Evolutionary conservation across 2,113 vertebrate species (phyloP).

Genomic region (Mesembrinibis cayennensis): DNA sequence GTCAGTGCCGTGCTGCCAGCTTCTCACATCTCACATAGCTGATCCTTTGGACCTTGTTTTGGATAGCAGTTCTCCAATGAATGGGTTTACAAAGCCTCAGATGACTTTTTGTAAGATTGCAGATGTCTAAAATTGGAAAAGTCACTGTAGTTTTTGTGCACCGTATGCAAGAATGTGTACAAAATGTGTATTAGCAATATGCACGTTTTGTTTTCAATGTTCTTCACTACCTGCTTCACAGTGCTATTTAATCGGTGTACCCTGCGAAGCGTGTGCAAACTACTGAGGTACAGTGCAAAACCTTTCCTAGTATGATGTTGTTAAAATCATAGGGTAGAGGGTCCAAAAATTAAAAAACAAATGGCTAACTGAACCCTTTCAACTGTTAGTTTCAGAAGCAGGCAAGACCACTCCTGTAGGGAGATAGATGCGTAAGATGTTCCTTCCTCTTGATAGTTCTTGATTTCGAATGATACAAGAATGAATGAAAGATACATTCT

Average conservation of each 20-base stretch:
- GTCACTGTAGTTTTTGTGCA: background rate
- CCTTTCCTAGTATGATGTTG: background rate
- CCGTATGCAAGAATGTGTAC: background rate
- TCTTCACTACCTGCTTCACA: background rate
- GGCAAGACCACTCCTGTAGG: background rate
- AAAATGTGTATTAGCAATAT: fast-evolving
- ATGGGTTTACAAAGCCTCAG: background rate
- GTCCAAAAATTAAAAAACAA: background rate
- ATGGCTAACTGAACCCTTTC: background rate
- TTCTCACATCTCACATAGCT: background rate
- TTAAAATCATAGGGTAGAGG: background rate
- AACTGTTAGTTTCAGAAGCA: background rate
- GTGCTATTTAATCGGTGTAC: background rate
- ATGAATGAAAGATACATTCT: background rate
- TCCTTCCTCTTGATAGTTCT: background rate
- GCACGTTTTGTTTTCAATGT: fast-evolving
- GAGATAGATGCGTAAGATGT: fast-evolving
- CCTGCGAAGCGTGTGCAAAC: background rate
- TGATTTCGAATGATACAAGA: background rate
- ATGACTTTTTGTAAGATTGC: background rate
- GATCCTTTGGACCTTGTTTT: background rate
- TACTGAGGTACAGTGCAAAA: background rate
- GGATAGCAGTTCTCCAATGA: background rate
- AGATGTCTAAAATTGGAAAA: background rate
- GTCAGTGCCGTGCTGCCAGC: background rate